These are phyloP conservation scores for Carassius gibelio DNA, from an alignment of 2,113 vertebrate genomes.

Conservation along the genomic window DNA sequence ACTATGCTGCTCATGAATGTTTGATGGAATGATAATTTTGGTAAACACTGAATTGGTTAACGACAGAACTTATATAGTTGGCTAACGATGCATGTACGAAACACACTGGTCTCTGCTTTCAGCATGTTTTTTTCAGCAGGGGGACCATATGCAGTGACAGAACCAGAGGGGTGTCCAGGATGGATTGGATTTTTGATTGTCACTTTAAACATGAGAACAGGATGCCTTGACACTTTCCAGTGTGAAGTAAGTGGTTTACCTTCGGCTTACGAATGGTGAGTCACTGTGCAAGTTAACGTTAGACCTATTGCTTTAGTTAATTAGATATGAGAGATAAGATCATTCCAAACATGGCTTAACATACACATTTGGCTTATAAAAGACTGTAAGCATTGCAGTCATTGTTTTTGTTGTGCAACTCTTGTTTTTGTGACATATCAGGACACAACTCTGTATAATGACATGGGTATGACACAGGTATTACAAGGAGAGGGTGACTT, in stretches of 20 bases:
- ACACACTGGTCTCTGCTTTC: not conserved
- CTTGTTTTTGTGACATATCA: too few relatives aligned
- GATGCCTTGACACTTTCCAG: not conserved
- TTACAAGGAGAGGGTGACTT: too few relatives aligned
- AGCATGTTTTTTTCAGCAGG: not conserved
- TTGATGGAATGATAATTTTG: not conserved
- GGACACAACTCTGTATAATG: too few relatives aligned
- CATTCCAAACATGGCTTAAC: not conserved
- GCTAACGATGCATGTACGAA: not conserved
- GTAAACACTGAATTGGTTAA: not conserved
- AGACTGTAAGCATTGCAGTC: not conserved
- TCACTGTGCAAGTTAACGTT: not conserved
- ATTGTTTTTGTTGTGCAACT: too few relatives aligned
- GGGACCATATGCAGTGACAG: not conserved
- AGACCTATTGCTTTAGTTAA: not conserved
- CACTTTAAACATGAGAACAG: not conserved
- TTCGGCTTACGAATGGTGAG: not conserved
- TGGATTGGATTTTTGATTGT: too few relatives aligned
- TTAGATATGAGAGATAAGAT: not conserved
- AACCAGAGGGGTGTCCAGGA: not conserved
- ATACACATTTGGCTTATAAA: not conserved
- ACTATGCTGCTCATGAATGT: not conserved
- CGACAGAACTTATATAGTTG: not conserved
- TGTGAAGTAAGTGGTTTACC: not conserved
- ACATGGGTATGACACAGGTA: too few relatives aligned